Conservation (phyloP, 1,140 invertebrate species). For the Eciton burchellii region DNA sequence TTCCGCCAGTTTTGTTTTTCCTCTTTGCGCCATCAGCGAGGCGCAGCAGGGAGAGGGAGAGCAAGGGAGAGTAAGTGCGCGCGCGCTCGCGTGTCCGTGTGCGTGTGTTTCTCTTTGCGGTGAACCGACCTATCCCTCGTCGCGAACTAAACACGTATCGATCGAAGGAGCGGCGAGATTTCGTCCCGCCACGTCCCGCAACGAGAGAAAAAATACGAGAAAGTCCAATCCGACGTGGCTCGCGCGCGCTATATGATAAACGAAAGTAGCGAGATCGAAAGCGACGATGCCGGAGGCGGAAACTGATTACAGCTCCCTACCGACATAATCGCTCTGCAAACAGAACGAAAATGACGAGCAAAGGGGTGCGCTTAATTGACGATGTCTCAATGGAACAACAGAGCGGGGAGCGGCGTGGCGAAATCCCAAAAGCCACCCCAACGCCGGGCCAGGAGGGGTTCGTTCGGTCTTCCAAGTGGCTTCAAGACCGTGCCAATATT, state of each 20-base stretch:
- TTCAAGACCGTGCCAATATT: conserved; percentile 65
- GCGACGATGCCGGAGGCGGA: conserved; percentile 6
- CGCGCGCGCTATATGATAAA: neutral
- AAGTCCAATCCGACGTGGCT: neutral
- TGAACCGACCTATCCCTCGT: conserved; percentile 17
- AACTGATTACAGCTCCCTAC: conserved; percentile 41
- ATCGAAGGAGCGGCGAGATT: conserved; percentile 3
- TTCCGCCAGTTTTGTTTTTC: neutral
- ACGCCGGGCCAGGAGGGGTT: conserved; percentile 51
- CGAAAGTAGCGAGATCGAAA: conserved; percentile 30
- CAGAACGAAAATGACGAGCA: conserved; percentile 74
- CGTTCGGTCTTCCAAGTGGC: conserved; percentile 44
- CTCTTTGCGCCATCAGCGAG: neutral
- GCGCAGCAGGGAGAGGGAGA: neutral
- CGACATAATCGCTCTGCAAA: conserved; percentile 72
- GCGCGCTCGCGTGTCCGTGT: no score
- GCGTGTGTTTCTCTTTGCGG: conserved; percentile 25
- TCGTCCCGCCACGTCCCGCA: neutral
- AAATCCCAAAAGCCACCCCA: conserved; percentile 69
- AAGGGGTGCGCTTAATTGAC: conserved; percentile 78
- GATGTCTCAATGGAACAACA: conserved; percentile 73
- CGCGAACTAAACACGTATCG: conserved; percentile 20
- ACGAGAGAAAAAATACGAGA: neutral
- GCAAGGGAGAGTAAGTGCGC: neutral
- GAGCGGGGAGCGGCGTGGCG: conserved; percentile 13